Conservation (phyloP, 2,888 invertebrate genomes). For the Scaptomyza polygonia region DNA sequence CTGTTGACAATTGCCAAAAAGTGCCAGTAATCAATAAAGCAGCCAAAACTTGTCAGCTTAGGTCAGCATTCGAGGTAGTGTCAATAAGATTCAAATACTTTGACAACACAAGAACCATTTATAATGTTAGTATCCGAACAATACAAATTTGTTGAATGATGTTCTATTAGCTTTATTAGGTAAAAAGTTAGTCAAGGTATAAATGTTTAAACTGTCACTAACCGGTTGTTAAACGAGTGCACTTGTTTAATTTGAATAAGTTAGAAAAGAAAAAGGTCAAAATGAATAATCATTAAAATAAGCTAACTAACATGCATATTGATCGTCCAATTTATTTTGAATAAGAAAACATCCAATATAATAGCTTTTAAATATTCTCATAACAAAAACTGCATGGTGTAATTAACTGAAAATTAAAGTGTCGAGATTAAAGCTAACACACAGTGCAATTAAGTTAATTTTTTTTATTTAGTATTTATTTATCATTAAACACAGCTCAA, state of each 20-base stretch:
- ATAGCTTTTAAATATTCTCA: not conserved
- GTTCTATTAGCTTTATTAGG: not conserved
- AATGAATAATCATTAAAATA: not conserved
- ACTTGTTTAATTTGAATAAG: not conserved
- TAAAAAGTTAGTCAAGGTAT: not conserved
- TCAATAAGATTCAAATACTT: not conserved
- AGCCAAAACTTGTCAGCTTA: constrained; percentile 23
- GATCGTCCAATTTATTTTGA: not conserved
- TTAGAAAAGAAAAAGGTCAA: not conserved
- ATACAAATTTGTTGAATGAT: not conserved
- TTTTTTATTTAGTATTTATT: not conserved
- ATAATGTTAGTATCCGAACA: not conserved
- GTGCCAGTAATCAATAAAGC: constrained; percentile 24
- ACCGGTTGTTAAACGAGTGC: not conserved
- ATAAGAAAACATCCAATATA: not conserved
- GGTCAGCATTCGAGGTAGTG: constrained; percentile 39
- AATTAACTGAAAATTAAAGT: not conserved
- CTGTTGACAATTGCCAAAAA: constrained; percentile 55
- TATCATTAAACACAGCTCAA: constrained; percentile 16
- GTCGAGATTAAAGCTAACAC: not conserved
- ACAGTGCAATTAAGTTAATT: not conserved
- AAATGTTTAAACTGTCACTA: not conserved
- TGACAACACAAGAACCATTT: no score
- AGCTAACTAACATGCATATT: not conserved
- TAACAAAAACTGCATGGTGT: not conserved